Percentiles rank a stretch among this genome's conserved stretches.
Evolutionary conservation across 2,888 invertebrate species (phyloP).

Genomic region (Bursaphelenchus okinawaensis): DNA sequence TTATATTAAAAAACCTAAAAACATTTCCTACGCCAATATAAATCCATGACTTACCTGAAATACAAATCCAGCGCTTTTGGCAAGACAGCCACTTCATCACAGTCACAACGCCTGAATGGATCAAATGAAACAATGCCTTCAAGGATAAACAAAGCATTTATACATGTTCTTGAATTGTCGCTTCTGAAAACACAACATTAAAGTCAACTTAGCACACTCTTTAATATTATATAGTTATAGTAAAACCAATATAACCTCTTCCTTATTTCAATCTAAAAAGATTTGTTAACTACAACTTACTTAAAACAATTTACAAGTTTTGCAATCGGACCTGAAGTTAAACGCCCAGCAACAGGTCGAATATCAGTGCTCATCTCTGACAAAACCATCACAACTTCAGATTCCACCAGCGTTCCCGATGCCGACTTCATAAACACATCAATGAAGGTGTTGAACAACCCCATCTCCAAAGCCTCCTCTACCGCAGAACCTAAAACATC

Average conservation of each 20-base stretch:
- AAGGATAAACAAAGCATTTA: slow-evolving; percentile 2
- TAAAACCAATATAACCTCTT: too few relatives aligned
- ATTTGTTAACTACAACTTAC: neutral
- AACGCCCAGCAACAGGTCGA: neutral
- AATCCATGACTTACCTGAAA: neutral
- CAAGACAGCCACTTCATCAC: neutral
- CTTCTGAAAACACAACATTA: neutral
- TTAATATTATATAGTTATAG: too few relatives aligned
- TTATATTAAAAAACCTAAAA: too few relatives aligned
- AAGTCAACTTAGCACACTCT: too few relatives aligned
- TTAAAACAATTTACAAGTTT: slow-evolving; percentile 6
- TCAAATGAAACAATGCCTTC: neutral
- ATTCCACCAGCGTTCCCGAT: neutral
- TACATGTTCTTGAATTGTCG: neutral
- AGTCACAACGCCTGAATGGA: neutral
- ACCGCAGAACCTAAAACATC: neutral
- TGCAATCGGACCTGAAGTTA: neutral
- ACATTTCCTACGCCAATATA: too few relatives aligned
- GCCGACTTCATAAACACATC: slow-evolving; percentile 4
- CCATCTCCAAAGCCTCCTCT: neutral
- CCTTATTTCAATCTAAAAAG: too few relatives aligned
- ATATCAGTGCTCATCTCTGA: slow-evolving; percentile 3
- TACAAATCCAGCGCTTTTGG: neutral
- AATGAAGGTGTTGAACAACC: neutral
- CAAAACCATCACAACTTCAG: neutral